Evolutionary conservation across 1,140 invertebrate species (phyloP), one percentile per base, ranked within the genome.

Genomic region (Eubasilissa regina): DNA sequence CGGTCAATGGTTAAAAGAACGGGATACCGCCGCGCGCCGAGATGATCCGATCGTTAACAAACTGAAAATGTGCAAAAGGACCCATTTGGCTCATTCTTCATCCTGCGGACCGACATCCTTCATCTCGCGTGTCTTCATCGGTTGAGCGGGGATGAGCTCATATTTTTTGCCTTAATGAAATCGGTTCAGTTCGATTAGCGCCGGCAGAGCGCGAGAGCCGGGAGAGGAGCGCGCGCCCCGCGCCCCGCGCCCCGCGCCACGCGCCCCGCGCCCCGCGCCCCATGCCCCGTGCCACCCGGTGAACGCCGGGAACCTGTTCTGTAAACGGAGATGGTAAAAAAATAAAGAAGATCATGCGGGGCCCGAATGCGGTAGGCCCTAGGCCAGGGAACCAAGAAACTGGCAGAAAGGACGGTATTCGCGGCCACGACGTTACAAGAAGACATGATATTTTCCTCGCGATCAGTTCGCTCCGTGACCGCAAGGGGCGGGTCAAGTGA

Each of bases 131-230:
- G n/a, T 8, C 48, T 15, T 35, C 48, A 3, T 51, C 48, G 11
- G 48, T 13, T 15, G 13, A 11, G 64, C 64, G 44, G 64, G 68
- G 21, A 25, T 55, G 68, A 53, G 48, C 53, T 35, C 47, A 53
- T 10, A 21, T 73, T 53, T 35, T 70, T 70, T 70, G 17, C 21
- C 25, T 25, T 7, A 53, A 51, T 35, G 68, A 73, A 73, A 73
- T 73, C 35, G 68, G 68, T 73, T 73, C 47, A 55, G n/a, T 72
- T 73, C 68, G 68, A 73, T 73, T 73, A 73, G 68, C 51, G 68
- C 51, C 53, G 68, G 68, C 68, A 12, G 68, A 73, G 68, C 68
- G 68, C 53, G 68, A 73, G 68, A 73, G 68, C 68, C 68, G 68
- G 13, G 68, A 47, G 68, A 25, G 47, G 68, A 55, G 68, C 47